Conservation (phyloP, 1,140 invertebrate genomes). For the Helicoverpa zea region DNA sequence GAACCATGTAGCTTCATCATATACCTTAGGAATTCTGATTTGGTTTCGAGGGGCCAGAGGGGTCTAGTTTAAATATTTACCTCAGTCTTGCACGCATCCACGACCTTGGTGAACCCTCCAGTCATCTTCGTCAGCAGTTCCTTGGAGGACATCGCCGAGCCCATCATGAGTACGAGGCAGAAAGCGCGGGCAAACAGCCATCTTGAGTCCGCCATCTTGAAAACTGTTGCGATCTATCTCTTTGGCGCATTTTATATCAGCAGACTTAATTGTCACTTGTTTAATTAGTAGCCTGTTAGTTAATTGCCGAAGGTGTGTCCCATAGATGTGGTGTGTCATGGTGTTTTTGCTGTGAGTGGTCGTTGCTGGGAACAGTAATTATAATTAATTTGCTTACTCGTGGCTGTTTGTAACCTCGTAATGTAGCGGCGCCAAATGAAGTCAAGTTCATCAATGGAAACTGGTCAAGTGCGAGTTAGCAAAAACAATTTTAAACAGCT, state of each 20-base stretch:
- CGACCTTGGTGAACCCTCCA: conserved; percentile 62
- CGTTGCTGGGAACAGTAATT: conserved; percentile 4
- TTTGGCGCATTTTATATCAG: neutral
- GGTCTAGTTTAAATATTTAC: conserved; percentile 52
- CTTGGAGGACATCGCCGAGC: conserved; percentile 57
- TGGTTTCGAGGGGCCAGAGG: too few species aligned
- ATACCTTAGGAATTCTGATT: too few species aligned
- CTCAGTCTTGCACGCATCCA: conserved; percentile 72
- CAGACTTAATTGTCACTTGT: conserved; percentile 33
- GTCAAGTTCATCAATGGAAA: too few species aligned
- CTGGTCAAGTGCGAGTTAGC: too few species aligned
- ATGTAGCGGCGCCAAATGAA: too few species aligned
- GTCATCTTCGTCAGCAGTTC: conserved; percentile 73
- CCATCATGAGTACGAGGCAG: neutral
- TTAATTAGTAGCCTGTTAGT: conserved; percentile 16
- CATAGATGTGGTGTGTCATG: neutral
- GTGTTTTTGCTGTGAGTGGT: neutral
- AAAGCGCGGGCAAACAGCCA: conserved; percentile 56
- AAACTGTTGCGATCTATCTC: neutral
- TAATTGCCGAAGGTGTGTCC: conserved; percentile 15
- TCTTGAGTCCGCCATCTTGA: conserved; percentile 64
- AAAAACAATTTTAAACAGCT: too few species aligned
- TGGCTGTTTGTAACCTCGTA: neutral
- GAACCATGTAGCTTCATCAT: too few species aligned
- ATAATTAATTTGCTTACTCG: neutral